Evolutionary conservation across 2,888 invertebrate genomes (phyloP).

Genomic region (Sarcophaga carnaria): DNA sequence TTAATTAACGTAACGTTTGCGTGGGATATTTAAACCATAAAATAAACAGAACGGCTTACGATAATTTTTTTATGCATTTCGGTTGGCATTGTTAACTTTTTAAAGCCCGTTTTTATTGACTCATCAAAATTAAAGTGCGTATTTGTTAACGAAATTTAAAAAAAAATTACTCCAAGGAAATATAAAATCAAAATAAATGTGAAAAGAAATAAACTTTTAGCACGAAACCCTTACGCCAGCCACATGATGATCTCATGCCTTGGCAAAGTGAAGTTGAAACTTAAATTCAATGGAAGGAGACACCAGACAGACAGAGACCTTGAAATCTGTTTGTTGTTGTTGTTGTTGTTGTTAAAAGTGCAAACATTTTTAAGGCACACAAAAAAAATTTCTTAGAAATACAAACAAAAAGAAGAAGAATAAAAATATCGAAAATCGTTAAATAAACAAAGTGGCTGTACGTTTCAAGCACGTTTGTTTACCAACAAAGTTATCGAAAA

Average conservation of each 20-base stretch:
- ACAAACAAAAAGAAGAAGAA: slow-evolving; percentile 16
- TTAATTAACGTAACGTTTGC: too few relatives aligned
- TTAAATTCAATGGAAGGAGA: background rate
- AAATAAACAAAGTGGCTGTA: background rate
- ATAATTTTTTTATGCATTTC: too few relatives aligned
- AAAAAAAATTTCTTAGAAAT: slow-evolving; percentile 42
- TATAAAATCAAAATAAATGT: too few relatives aligned
- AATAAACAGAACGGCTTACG: too few relatives aligned
- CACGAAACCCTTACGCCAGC: slow-evolving; percentile 22
- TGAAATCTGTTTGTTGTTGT: slow-evolving; percentile 30
- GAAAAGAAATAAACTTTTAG: background rate
- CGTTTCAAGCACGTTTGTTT: background rate
- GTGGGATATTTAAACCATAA: too few relatives aligned
- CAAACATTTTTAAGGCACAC: slow-evolving; percentile 36
- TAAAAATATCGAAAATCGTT: background rate
- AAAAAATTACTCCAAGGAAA: background rate
- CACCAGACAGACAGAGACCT: slow-evolving; percentile 30
- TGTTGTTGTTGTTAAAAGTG: background rate
- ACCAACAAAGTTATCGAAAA: background rate
- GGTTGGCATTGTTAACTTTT: background rate
- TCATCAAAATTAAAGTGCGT: background rate
- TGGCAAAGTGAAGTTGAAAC: background rate
- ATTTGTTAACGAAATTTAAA: background rate
- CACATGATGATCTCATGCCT: slow-evolving; percentile 44
- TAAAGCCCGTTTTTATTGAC: background rate